Base-by-base conservation (phyloP, 2,113 vertebrate species). In the Diadophis punctatus region DNA sequence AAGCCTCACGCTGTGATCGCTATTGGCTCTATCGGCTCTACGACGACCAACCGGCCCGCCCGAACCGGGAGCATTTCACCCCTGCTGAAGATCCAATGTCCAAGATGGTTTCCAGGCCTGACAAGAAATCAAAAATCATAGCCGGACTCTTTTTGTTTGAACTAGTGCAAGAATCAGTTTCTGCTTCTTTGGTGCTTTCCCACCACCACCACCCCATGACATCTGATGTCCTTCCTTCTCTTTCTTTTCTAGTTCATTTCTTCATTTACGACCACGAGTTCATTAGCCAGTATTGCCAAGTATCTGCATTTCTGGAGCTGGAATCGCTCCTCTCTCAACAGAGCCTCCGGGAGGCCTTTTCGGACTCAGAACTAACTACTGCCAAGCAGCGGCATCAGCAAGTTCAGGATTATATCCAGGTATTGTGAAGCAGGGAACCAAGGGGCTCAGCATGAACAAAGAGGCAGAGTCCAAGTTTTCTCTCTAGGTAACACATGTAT, bases 321-420 rank as follows among this genome's bases (percentile, higher is more conserved):
- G 98, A 99, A 97, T 98, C 98, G 0, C 98, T 99, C 11, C 98
- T 99, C 93, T 98, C 98, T n/a, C 98, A 99, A 97, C 98, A 99
- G 97, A 98, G 98, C 84, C 97, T 99, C 91, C 96, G 98, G 46
- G 98, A 99, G 94, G 98, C 98, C 14, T 99, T 99, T 95, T 99
- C 98, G 0, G 98, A 99, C 4, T 91, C 97, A 0, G 98, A 99
- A 96, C 97, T 99, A 6, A 96, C 98, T 1, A 95, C 97, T 0
- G 98, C 98, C 0, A 99, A 98, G 94, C 98, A 98, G 97, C 98
- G 98, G 96, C 98, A 99, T 93, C 98, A 98, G 94, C 98, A 98
- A 94, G 95, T 99, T 46, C 98, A 99, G 95, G 98, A 99, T 49
- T 98, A 98, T 94, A 97, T 98, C 46, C 98, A 99, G 98, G 98